Percentiles rank a stretch among this genome's conserved stretches.
Evolutionary conservation across 2,113 vertebrate species (phyloP).

Genomic region (Hassar affinis): DNA sequence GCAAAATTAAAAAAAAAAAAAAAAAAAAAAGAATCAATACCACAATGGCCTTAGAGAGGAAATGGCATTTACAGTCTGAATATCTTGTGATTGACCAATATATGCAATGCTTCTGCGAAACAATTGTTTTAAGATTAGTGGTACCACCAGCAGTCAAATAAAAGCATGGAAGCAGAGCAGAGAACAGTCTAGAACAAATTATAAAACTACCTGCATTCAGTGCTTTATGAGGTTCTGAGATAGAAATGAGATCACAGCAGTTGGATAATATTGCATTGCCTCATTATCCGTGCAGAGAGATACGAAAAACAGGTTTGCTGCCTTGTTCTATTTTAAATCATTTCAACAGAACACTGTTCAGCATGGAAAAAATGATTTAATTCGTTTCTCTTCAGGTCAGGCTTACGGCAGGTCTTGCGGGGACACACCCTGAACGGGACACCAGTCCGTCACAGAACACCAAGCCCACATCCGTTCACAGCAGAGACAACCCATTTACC

Average conservation of each 20-base stretch:
- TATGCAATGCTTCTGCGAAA: background rate
- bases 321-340: background rate
- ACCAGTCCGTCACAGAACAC: background rate
- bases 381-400: background rate
- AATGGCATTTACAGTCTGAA: background rate
- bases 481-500: background rate
- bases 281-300: background rate
- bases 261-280: background rate
- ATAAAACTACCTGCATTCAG: background rate
- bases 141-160: slow-evolving; percentile 1
- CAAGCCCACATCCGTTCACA: background rate
- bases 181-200: slow-evolving; percentile 1
- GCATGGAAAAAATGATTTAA: too few relatives aligned
- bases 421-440: background rate
- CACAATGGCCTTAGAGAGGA: background rate
- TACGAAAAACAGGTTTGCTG: background rate
- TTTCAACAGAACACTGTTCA: background rate
- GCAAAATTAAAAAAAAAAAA: background rate
- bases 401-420: background rate
- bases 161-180: background rate
- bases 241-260: background rate
- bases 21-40: background rate
- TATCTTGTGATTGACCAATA: background rate
- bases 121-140: background rate
- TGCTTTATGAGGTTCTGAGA: slow-evolving; percentile 3